phyloP scores from a whole-genome alignment of 2,888 invertebrate genomes.

The Stomorhina lunata region DNA sequence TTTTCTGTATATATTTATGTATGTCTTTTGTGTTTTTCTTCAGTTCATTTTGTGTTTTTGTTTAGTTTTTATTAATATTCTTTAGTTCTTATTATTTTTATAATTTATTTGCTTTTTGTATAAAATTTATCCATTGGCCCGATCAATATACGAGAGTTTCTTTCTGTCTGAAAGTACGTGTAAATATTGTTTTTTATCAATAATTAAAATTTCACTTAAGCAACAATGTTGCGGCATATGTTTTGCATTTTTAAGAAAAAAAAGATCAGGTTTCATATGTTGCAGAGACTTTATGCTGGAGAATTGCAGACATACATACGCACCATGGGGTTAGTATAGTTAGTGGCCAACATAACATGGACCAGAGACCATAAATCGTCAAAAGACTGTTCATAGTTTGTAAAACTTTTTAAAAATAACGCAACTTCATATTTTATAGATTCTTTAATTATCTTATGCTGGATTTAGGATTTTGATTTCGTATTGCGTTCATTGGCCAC shows the following conservation, averaged over 20 bases:
- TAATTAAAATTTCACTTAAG: conserved; percentile 60
- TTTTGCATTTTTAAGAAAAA: conserved; percentile 52
- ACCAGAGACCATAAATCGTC: no score
- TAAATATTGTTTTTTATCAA: conserved; percentile 56
- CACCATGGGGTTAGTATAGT: not conserved
- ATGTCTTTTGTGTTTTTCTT: conserved; percentile 4
- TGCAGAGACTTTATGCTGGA: not conserved
- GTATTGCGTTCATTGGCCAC: not conserved
- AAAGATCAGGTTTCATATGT: conserved; percentile 58
- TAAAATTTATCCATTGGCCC: conserved; percentile 1
- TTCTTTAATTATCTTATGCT: no score
- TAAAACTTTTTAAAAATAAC: not conserved
- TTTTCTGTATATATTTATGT: not conserved
- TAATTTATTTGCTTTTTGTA: conserved; percentile 44
- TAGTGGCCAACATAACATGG: not conserved
- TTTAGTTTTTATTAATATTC: not conserved
- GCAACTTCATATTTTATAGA: no score
- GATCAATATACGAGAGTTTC: not conserved
- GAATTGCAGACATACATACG: not conserved
- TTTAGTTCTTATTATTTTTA: not conserved
- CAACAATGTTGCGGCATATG: conserved; percentile 60
- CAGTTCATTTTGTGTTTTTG: not conserved
- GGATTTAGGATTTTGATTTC: not conserved
- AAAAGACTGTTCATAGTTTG: not conserved
- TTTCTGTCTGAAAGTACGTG: conserved; percentile 13